Base-by-base conservation (phyloP, 1,140 invertebrate species). In the Drosophila saltans region DNA sequence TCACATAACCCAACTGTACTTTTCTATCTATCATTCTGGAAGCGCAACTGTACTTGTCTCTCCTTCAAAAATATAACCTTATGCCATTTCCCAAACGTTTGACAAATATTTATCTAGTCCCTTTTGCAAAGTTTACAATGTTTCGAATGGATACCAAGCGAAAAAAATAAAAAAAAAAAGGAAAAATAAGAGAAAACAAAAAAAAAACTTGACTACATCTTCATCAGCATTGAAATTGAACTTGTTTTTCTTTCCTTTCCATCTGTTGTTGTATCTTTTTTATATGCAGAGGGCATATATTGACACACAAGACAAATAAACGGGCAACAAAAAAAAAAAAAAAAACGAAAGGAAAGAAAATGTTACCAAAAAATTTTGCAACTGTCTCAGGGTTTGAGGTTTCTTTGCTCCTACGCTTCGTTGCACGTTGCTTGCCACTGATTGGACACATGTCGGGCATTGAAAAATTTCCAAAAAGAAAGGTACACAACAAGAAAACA, bases 391-490 rank as follows among this genome's bases (percentile, higher is more conserved):
- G 21, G 69, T 21, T 40, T 30, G 66, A 69, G 65, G 55, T 75
- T 58, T 66, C 4, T 76, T 5, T 57, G 30, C 30, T 28, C 63
- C 52, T n/a, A 76, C 74, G 74, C 74, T 77, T 77, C 59, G 73
- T 65, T 77, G 74, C 74, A 65, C 74, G 73, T 65, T 59, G 33
- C 45, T 52, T 77, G 74, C 74, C 74, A 77, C 74, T 77, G 74
- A 77, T 77, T 77, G 74, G 74, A 77, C 74, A 76, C 74, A 77
- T 76, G 74, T 77, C 74, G 66, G 73, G 73, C 74, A 56, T 60
- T 77, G 73, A 70, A 77, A 77, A 77, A 76, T 77, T 56, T 76
- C 1, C 11, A 33, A 74, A 39, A 59, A 26, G 2, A n/a, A 63
- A 67, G 72, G 72, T 66, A 71, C 39, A 45, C 39, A 45, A 58